Evolutionary conservation across 2,888 invertebrate genomes (phyloP).

Genomic region (Netelia melanura): DNA sequence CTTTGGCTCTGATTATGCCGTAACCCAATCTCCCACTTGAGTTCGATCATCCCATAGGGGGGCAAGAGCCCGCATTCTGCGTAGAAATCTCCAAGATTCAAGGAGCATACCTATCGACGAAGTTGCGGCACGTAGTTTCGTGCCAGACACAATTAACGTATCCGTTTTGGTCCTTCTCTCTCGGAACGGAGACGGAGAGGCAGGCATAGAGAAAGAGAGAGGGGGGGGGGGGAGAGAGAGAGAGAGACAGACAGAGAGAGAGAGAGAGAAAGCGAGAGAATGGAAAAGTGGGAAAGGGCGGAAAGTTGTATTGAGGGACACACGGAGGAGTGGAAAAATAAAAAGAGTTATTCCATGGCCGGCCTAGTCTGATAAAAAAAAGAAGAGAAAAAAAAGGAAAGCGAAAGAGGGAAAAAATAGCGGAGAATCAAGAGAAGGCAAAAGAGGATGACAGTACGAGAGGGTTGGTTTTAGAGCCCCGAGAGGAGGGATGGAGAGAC

Average conservation of each 20-base stretch:
- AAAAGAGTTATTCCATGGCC: slow-evolving; percentile 21
- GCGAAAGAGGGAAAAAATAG: slow-evolving; percentile 18
- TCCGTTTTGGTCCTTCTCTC: slow-evolving; percentile 25
- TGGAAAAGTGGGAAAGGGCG: slow-evolving; percentile 39
- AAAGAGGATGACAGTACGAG: slow-evolving; percentile 23
- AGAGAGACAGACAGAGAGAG: neutral
- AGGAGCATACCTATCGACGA: neutral
- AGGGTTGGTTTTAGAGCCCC: slow-evolving; percentile 17
- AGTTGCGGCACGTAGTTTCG: slow-evolving; percentile 26
- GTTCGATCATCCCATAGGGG: neutral
- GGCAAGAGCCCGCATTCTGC: neutral
- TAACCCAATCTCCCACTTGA: neutral
- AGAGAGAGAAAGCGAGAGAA: slow-evolving; percentile 35
- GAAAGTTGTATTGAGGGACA: slow-evolving; percentile 4
- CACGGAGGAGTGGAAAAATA: slow-evolving; percentile 12
- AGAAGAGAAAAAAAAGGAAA: slow-evolving; percentile 6
- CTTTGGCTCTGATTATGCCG: neutral
- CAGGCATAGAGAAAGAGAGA: neutral
- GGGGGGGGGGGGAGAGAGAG: too few species aligned
- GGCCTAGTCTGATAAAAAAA: slow-evolving; percentile 4
- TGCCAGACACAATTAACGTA: slow-evolving; percentile 51
- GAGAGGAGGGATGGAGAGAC: slow-evolving; percentile 18
- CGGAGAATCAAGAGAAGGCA: slow-evolving; percentile 9
- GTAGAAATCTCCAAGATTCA: neutral
- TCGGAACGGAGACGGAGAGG: neutral